phyloP scores from a whole-genome alignment of 2,888 invertebrate species.

The Vannuccia rotundouncinata region DNA sequence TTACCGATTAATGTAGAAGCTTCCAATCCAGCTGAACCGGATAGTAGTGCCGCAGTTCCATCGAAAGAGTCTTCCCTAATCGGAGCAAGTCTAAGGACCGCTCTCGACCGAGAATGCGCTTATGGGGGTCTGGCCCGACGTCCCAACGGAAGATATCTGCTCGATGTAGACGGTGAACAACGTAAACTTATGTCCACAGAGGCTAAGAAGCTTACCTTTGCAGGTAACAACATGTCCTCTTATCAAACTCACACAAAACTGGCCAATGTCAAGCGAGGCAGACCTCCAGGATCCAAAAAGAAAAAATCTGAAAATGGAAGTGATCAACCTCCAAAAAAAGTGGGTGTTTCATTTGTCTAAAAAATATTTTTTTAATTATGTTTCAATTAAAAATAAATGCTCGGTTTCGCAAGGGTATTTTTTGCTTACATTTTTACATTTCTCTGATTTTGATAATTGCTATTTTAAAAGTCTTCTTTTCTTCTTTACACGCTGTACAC shows the following conservation, averaged over 20 bases:
- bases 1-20: no score
- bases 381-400: no score
- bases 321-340: slow-evolving; percentile 12
- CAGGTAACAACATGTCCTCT: background rate
- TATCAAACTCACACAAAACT: background rate
- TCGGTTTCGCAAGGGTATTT: no score
- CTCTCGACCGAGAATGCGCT: slow-evolving; percentile 30
- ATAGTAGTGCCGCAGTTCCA: background rate
- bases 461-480: no score
- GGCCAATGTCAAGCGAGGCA: slow-evolving; percentile 15
- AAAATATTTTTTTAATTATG: no score
- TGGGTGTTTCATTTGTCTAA: background rate
- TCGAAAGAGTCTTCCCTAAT: background rate
- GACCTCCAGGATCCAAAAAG: slow-evolving; percentile 33
- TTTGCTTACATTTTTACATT: no score
- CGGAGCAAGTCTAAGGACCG: background rate
- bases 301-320: slow-evolving; percentile 6
- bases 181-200: background rate
- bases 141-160: slow-evolving; percentile 18
- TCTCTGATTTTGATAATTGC: no score
- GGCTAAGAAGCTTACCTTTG: background rate
- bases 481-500: no score
- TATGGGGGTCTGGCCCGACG: slow-evolving; percentile 10
- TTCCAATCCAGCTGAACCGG: slow-evolving; percentile 18
- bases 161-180: slow-evolving; percentile 36